Base-by-base conservation (phyloP, 1,140 invertebrate species). In the Plodia interpunctella region DNA sequence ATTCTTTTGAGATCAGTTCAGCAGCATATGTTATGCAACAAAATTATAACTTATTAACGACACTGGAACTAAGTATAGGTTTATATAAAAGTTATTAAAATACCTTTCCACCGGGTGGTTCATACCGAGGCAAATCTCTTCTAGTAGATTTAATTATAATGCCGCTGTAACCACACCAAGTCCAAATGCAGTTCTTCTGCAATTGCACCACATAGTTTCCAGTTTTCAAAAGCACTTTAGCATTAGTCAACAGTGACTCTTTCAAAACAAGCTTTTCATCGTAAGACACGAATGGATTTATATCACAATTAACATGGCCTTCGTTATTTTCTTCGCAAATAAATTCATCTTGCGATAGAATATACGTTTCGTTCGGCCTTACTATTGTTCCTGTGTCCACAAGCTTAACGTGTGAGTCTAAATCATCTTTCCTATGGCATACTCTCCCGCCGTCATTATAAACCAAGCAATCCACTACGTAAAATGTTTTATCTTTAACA, bases 281-380 rank as follows among this genome's bases (percentile, higher is more conserved):
- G 44, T 73, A 80, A 5, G 82, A 78, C 5, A 83, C 64, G 51
- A 74, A 81, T 28, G 59, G 59, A 56, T 84, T 74, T 0, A 75
- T 53, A 60, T 85, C 82, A 49, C 85, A 88, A n/a, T 70, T 65
- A 5, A 87, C 57, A n/a, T 52, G 57, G 35, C 64, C 74, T 13
- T 63, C 30, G 38, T 65, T 28, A 49, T 53, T 65, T 58, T 88
- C 68, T 60, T 88, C 79, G 56, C 85, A 88, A 62, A 88, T 65
- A 55, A 83, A 83, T 59, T 88, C 83, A 18, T 88, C 79, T 61
- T 87, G 83, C 5, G 80, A 74, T 6, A 85, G 62, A 44, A 87
- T 58, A 20, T 73, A 76, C 0, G 62, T 28, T 52, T 81, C 73
- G 18, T 78, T 74, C 13, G 78, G 79, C 59, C 76, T 78, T 13